Conservation (phyloP, 2,113 vertebrate species). For the Heteronetta atricapilla region DNA sequence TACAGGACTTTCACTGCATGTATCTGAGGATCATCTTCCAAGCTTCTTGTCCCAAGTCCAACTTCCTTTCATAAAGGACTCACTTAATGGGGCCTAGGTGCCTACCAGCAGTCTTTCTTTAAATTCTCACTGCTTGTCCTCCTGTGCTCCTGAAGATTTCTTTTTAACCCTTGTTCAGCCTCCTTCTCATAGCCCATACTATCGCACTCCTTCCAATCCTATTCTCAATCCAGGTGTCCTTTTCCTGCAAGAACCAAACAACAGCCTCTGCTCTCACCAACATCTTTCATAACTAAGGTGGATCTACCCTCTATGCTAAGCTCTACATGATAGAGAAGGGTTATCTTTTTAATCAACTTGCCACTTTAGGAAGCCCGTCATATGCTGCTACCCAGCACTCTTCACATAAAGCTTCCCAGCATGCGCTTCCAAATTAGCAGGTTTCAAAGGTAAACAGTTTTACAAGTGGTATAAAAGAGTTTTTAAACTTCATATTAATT, state of each 20-base stretch:
- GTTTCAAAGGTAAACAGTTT: background rate
- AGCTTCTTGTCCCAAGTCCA: background rate
- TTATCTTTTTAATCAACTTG: background rate
- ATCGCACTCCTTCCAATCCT: background rate
- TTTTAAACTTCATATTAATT: background rate
- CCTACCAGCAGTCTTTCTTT: background rate
- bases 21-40: background rate
- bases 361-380: background rate
- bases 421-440: background rate
- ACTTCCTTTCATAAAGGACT: background rate
- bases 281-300: background rate
- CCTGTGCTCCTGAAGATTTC: background rate
- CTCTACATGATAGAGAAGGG: background rate
- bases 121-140: background rate
- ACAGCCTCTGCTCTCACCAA: background rate
- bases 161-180: background rate
- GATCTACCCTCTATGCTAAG: background rate
- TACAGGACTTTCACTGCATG: background rate
- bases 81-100: fast-evolving
- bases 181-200: background rate
- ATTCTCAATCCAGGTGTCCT: background rate
- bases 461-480: background rate
- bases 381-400: background rate
- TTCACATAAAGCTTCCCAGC: background rate
- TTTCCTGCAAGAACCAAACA: background rate